Base-by-base conservation (phyloP, 2,113 vertebrate genomes). In the Bufo bufo region DNA sequence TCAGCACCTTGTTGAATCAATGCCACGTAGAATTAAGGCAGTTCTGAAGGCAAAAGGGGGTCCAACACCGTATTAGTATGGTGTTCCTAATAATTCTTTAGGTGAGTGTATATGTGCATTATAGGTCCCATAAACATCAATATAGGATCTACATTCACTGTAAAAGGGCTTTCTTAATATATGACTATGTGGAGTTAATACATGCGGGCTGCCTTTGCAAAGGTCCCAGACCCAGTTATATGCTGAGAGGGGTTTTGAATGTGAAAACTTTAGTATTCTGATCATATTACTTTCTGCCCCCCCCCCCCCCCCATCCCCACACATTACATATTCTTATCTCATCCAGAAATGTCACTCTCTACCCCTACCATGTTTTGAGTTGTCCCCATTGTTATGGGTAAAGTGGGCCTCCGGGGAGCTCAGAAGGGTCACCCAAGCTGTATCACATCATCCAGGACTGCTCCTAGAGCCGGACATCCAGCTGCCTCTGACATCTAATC, bases 341-440 rank as follows among this genome's bases (percentile, higher is more conserved):
- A 82, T 66, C 80, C 59, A 45, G 23, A 0, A 61, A 47, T 63
- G 58, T 81, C 77, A 16, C 1, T 79, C 19, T 16, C 50, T 43
- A 56, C 33, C 50, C 49, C 54, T 2, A 0, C 52, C 52, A 79
- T 79, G 77, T 16, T 80, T 33, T 45, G 79, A 45, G 56, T 80
- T 80, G 78, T 43, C n/a, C 78, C 78, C n/a, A 43, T 80, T 72
- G 47, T 83, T 84, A 9, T 56, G 83, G 33, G 69, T 56, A 54
- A 12, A 43, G 52, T 33, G 10, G 71, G 19, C n/a, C 71, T 19
- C 33, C 11, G 50, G 72, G 72, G 84, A 75, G 23, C 84, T 20
- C 20, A 16, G 69, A 43, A 43, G 50, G 69, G 66, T 71, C 66
- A 56, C 83, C 17, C 56, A 58, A 45, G n/a, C n/a, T 45, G 17